Conservation (phyloP, 92 coral and sea anemone genomes). For the Epizoanthus scotinus region DNA sequence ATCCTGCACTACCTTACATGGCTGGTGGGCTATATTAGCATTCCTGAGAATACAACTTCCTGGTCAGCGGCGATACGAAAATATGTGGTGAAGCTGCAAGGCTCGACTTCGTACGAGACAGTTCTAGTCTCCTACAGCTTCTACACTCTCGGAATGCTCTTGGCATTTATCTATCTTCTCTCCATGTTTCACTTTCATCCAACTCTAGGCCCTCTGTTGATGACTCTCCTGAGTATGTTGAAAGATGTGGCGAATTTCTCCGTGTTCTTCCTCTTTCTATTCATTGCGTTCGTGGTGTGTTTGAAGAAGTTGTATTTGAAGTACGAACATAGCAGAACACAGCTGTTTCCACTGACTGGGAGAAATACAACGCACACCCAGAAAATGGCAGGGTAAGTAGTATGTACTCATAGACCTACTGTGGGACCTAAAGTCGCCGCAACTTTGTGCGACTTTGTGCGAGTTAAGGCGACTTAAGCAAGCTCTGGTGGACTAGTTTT, state of each 20-base stretch:
- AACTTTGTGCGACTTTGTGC: too few species aligned
- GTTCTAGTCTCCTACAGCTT: constrained; percentile 47
- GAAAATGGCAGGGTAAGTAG: constrained; percentile 34
- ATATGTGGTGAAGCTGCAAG: constrained; percentile 26
- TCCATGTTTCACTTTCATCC: constrained; percentile 43
- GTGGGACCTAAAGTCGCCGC: too few species aligned
- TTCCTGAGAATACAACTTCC: neutral
- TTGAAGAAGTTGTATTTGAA: constrained; percentile 50
- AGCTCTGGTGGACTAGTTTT: too few species aligned
- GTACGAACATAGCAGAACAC: constrained; percentile 30
- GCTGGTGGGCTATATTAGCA: constrained; percentile 35
- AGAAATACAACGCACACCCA: constrained; percentile 1
- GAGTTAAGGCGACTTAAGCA: too few species aligned
- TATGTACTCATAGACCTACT: too few species aligned
- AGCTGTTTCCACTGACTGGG: neutral
- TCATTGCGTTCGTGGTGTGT: constrained; percentile 56
- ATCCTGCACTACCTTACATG: constrained; percentile 37
- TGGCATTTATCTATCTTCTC: constrained; percentile 37
- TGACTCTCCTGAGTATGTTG: constrained; percentile 46
- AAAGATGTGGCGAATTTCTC: constrained; percentile 49
- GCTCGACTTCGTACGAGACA: constrained; percentile 5
- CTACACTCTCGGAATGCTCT: constrained; percentile 39
- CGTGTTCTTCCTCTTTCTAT: constrained; percentile 37
- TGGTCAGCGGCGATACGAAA: constrained; percentile 15
- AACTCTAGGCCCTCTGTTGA: constrained; percentile 47